Evolutionary conservation across 2,113 vertebrate species (phyloP), one percentile per base, ranked within the genome.

Genomic region (Ivindomyrus marchei): DNA sequence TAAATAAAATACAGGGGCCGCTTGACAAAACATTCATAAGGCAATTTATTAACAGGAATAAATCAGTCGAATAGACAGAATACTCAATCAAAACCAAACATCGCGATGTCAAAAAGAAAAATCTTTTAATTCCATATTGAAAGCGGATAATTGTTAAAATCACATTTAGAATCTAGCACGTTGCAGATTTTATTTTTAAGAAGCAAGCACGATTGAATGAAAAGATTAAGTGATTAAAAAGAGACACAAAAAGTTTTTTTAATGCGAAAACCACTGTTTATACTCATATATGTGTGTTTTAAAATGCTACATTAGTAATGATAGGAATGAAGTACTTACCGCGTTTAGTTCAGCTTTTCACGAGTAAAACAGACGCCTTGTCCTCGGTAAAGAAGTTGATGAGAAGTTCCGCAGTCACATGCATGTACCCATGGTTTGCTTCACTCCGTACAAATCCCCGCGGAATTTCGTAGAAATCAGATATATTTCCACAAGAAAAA

Each of bases 341-440:
- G 95, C 90, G 52, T 90, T 91, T 52, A 92, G 91, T 91, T 93
- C 91, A 93, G 91, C 89, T 88, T n/a, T 92, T 91, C 62, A 87
- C 88, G 91, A 92, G 89, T 94, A 89, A 89, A 91, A 88, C 88
- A 31, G 89, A 27, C 46, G 91, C 27, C 89, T 88, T 90, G 90
- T 91, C 94, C 93, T 90, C 88, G 85, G 91, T 87, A 53, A 39
- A 36, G 70, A 85, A 90, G 90, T 58, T 42, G 74, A 52, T n/a
- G 91, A 74, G 9, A 11, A 46, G 45, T 89, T 85, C 74, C 66
- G 86, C 31, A 91, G 50, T 91, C 90, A 90, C 5, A 90, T 42
- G 90, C 62, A 53, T n/a, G 88, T 11, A 87, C 92, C 93, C 92
- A 90, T 31, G 46, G 17, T 50, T n/a, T 88, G 31, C 5, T 27